phyloP scores from a whole-genome alignment of 2,113 vertebrate genomes.

The Hystrix brachyura region DNA sequence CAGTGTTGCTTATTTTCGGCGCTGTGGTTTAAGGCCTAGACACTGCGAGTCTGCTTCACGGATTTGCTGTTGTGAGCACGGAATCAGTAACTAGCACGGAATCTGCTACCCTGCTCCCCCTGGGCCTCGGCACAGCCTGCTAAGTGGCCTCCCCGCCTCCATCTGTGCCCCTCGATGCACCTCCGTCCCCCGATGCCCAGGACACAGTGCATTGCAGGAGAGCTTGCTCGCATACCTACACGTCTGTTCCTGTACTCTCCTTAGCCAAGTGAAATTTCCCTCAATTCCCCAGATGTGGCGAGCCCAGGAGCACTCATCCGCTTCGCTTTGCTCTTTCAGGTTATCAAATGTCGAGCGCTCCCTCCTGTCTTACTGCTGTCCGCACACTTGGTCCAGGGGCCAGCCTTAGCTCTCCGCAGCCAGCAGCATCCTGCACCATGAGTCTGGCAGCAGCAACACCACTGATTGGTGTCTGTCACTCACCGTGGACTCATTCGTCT shows the following conservation, averaged over 20 bases:
- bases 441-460: neutral
- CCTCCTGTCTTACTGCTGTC: neutral
- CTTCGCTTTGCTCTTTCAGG: neutral
- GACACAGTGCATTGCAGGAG: too few species aligned
- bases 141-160: neutral
- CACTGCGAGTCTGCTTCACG: neutral
- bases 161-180: neutral
- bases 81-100: neutral
- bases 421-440: neutral
- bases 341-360: neutral
- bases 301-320: neutral
- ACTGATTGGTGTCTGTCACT: conserved; percentile 7
- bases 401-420: neutral
- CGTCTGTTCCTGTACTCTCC: neutral
- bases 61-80: neutral
- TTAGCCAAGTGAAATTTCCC: neutral
- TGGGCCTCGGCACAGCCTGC: neutral
- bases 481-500: neutral
- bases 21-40: neutral
- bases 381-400: neutral
- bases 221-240: neutral
- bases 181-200: too few species aligned
- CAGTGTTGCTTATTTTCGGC: neutral
- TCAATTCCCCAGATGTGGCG: neutral
- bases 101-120: neutral